Evolutionary conservation across 2,888 invertebrate species (phyloP), one percentile per base, ranked within the genome.

Genomic region (Coenonympha glycerion): DNA sequence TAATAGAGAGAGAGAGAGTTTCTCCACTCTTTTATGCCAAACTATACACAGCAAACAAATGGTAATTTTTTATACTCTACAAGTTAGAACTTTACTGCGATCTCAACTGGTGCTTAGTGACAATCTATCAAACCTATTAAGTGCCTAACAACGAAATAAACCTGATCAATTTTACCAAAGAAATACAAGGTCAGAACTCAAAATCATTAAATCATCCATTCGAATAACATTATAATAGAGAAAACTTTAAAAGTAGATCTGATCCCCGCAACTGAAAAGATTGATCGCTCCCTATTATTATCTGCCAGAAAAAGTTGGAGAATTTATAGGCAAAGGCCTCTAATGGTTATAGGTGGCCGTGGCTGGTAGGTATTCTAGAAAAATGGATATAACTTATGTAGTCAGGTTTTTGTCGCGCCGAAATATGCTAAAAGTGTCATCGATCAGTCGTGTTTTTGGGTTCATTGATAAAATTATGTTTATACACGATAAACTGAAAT

Each of bases 291-390:
- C 33, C 47, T 47, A 49, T 55, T 55, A 52, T 47, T 55, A 45
- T 49, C 42, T 49, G 54, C 54, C 58, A 58, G 56, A 55, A 53
- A 58, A 54, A 49, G 42, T 55, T 52, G 47, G 41, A 52, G 49
- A 46, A 45, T 50, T 56, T 53, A 48, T 56, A 47, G 57, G 56
- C 54, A 56, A 58, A 54, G 54, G 54, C 44, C 56, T 24, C 50
- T 41, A 55, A 47, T 47, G 42, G 49, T 39, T 47, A n/a, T n/a
- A 42, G 30, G 30, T 37, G 47, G 24, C 41, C 41, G 48, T 42
- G 48, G 31, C 40, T 44, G 45, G 30, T 48, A 39, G 48, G 48
- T 51, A 45, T 54, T 54, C 52, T 49, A 52, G 47, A 52, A 42
- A 52, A 49, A 52, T 52, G 46, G 42, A 49, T 52, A 47, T 37